Percentiles rank a stretch among this genome's conserved stretches.
phyloP scores from a whole-genome alignment of 2,797 vertebrate genomes.

The Squalus acanthias region DNA sequence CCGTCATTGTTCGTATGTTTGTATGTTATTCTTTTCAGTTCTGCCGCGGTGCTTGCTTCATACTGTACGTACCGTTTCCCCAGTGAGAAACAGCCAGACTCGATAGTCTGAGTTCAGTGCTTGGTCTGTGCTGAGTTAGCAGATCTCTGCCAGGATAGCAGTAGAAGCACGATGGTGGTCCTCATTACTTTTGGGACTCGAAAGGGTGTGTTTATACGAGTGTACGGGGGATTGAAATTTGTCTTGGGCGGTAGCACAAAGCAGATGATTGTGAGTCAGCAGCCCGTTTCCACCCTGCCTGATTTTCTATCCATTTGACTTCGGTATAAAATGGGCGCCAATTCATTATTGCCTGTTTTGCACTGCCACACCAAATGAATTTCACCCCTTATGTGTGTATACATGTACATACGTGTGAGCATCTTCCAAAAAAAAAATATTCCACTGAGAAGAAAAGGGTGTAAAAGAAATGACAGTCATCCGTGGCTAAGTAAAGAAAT shows the following conservation, averaged over 20 bases:
- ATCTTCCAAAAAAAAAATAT: too few species aligned
- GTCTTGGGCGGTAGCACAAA: neutral
- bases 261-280: neutral
- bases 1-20: too few species aligned
- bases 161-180: too few species aligned
- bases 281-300: neutral
- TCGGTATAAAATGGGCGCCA: neutral
- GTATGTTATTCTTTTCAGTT: neutral
- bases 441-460: too few species aligned
- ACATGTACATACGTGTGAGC: too few species aligned
- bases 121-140: neutral
- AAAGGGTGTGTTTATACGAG: neutral
- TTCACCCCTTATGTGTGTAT: too few species aligned
- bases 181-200: neutral
- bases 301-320: neutral
- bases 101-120: neutral
- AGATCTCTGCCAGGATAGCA: neutral
- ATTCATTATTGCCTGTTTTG: neutral
- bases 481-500: too few species aligned
- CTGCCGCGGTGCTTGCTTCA: neutral
- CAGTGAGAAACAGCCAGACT: neutral
- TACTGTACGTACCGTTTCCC: neutral
- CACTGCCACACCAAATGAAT: neutral
- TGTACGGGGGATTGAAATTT: neutral
- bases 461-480: too few species aligned